Percentiles rank a stretch among this genome's conserved stretches.
Evolutionary conservation across 2,113 vertebrate species (phyloP).

Genomic region (Carettochelys insculpta): DNA sequence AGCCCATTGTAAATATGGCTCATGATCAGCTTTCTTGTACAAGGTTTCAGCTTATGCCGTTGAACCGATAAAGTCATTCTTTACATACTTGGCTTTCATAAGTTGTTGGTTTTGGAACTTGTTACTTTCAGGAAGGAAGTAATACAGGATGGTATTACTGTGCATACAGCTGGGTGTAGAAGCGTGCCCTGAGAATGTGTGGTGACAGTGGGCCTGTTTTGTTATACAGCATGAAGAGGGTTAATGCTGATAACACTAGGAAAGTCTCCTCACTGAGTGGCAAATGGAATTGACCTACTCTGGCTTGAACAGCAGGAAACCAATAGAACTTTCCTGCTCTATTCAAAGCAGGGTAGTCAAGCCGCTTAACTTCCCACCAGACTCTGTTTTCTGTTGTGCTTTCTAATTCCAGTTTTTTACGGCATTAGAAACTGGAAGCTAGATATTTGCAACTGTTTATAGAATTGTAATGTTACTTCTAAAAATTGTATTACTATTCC

Average conservation of each 20-base stretch:
- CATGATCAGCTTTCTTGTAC: not conserved
- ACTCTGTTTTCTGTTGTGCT: conserved; percentile 66
- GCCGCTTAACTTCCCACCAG: conserved; percentile 70
- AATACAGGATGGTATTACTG: not conserved
- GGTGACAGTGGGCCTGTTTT: not conserved
- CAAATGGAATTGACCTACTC: conserved; percentile 45
- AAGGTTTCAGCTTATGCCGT: not conserved
- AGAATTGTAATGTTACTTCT: not conserved
- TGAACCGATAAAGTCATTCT: not conserved
- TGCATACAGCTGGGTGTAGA: not conserved
- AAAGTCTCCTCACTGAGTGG: conserved; percentile 42
- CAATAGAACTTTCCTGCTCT: conserved; percentile 67
- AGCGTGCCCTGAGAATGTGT: not conserved
- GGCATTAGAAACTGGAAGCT: conserved; percentile 23
- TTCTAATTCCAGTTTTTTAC: conserved; percentile 53
- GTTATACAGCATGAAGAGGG: conserved; percentile 13
- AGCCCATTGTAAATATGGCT: not conserved
- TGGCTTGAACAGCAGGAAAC: conserved; percentile 63
- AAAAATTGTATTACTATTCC: not conserved
- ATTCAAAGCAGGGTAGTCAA: conserved; percentile 54
- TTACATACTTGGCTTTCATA: not conserved
- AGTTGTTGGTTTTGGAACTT: not conserved
- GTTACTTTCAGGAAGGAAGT: not conserved
- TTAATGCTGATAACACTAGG: conserved; percentile 56
- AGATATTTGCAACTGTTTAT: conserved; percentile 29